These are phyloP conservation scores for Anguilla rostrata DNA, from an alignment of 2,113 vertebrate genomes.

Conservation along the genomic window DNA sequence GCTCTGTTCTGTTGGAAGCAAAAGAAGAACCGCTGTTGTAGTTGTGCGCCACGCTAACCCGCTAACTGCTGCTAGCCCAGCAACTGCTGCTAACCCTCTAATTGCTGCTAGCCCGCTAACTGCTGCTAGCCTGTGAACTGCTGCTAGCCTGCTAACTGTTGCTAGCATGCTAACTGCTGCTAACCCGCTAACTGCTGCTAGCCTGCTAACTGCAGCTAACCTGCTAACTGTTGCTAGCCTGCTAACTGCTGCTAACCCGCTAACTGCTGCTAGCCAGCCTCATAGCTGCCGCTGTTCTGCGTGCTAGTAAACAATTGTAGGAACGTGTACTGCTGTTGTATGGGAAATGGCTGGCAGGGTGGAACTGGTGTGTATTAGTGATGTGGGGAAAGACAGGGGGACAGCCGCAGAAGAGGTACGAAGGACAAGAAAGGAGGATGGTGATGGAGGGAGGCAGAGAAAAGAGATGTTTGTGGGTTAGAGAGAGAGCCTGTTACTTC, in stretches of 20 bases:
- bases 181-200: neutral
- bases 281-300: neutral
- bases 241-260: no score
- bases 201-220: no score
- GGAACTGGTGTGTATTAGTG: neutral
- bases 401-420: no score
- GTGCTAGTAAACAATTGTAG: neutral
- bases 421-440: neutral
- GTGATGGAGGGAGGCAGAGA: neutral
- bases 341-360: neutral
- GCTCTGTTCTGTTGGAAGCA: neutral
- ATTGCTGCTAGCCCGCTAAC: no score
- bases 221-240: no score
- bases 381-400: neutral
- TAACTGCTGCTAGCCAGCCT: no score
- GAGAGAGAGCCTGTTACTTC: neutral
- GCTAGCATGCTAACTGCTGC: no score
- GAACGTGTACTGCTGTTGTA: neutral
- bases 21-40: neutral
- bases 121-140: no score
- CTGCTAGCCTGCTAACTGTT: neutral
- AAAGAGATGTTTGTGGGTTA: neutral
- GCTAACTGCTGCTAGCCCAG: neutral
- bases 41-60: neutral
- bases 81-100: no score